Base-by-base conservation (phyloP, 2,888 invertebrate species). In the Deladenus siricidicola region DNA sequence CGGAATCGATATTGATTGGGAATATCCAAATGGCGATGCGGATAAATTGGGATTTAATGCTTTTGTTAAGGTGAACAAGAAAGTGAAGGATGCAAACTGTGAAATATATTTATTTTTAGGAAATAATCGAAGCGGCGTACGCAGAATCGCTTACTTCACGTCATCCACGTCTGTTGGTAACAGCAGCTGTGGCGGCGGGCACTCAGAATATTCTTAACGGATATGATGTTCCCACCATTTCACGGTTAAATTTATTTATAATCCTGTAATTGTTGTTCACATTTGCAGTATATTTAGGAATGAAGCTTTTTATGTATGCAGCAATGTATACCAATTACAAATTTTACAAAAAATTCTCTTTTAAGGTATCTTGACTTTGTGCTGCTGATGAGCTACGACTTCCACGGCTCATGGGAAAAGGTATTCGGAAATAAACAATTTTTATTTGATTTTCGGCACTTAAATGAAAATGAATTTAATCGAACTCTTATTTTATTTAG, bases 201-300 rank as follows among this genome's bases (percentile, higher is more conserved):
- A 88, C 89, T 72, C 89, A 90, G 81, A 89, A 91, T 0, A 89
- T 92, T 50, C 87, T 87, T 63, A 85, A 86, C 17, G 90, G 88
- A 0, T 92, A 91, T 74, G 89, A 91, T 68, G 82, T 90, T 24
- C 73, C 78, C 6, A 70, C 70, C 23, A 67, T 82, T 23, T n/a
- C n/a, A n/a, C n/a, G n/a, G n/a, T n/a, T n/a, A n/a, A n/a, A n/a
- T n/a, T n/a, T n/a, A n/a, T n/a, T n/a, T n/a, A n/a, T n/a, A n/a
- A n/a, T n/a, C n/a, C n/a, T n/a, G n/a, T n/a, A n/a, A n/a, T n/a
- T n/a, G n/a, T n/a, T n/a, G n/a, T n/a, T n/a, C n/a, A n/a, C n/a
- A n/a, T n/a, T n/a, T n/a, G n/a, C n/a, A n/a, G n/a, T n/a, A n/a
- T n/a, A n/a, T n/a, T n/a, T n/a, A n/a, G n/a, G n/a, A n/a, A n/a